Conservation (phyloP, 2,888 invertebrate genomes). For the Apamea anceps region DNA sequence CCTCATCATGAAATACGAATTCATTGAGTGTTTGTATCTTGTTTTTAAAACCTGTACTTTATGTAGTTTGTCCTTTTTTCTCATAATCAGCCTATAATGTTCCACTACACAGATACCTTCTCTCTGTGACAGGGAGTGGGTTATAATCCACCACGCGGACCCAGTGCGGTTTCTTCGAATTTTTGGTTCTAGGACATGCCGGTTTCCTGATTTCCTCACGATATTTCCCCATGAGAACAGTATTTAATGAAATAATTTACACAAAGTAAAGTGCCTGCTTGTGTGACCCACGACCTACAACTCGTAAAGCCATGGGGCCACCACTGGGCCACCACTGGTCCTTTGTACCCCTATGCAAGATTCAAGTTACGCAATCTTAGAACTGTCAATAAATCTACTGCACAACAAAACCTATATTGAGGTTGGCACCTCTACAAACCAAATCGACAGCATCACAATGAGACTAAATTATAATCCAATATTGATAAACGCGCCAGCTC, state of each 20-base stretch:
- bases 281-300: not conserved
- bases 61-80: not conserved
- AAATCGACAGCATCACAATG: constrained; percentile 19
- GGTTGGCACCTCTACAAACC: not conserved
- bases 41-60: not conserved
- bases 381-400: not conserved
- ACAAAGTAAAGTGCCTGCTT: too few species aligned
- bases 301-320: too few species aligned
- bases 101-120: not conserved
- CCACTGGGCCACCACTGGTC: not conserved
- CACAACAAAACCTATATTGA: not conserved
- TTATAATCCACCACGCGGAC: not conserved
- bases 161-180: not conserved
- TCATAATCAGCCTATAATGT: not conserved
- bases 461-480: constrained; percentile 46
- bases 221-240: not conserved
- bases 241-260: too few species aligned
- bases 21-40: not conserved
- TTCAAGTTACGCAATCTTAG: not conserved
- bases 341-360: not conserved
- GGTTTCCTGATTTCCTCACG: not conserved
- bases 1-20: not conserved
- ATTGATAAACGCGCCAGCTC: constrained; percentile 38
- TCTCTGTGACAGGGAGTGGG: not conserved
- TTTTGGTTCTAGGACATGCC: not conserved